These are phyloP conservation scores for Fulica atra DNA, from an alignment of 2,113 vertebrate species.

Conservation along the genomic window DNA sequence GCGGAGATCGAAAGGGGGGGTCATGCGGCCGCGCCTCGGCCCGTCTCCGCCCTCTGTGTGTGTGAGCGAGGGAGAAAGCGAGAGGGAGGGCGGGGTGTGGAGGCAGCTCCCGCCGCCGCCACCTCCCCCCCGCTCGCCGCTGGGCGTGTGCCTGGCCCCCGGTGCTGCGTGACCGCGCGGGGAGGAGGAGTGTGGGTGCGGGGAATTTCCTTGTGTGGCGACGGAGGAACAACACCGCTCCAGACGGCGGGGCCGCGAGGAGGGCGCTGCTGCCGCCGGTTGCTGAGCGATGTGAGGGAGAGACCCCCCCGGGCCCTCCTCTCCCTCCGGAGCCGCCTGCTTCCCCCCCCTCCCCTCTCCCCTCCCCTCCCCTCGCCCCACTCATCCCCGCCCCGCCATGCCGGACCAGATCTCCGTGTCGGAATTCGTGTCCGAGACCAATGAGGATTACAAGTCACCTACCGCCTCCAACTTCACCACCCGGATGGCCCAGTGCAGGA, in stretches of 20 bases:
- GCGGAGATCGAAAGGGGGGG: not conserved
- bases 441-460: slow-evolving; percentile 94
- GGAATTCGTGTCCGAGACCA: slow-evolving; percentile 91
- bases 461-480: slow-evolving; percentile 94
- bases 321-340: not conserved
- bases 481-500: slow-evolving; percentile 89
- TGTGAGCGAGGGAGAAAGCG: not conserved
- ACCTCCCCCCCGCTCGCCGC: not conserved
- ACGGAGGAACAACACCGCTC: not conserved
- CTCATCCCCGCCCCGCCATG: slow-evolving; percentile 77
- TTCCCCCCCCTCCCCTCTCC: not conserved
- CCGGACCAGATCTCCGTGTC: slow-evolving; percentile 88
- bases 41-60: not conserved
- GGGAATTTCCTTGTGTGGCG: slow-evolving; percentile 60
- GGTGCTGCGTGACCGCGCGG: slow-evolving; percentile 48
- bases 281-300: slow-evolving; percentile 36
- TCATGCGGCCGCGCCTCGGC: not conserved
- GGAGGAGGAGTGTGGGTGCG: slow-evolving; percentile 52
- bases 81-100: not conserved
- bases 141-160: slow-evolving; percentile 39
- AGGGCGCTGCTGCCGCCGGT: slow-evolving; percentile 22
- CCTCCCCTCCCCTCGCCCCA: not conserved
- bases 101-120: not conserved
- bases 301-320: not conserved
- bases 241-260: slow-evolving; percentile 3